Percentiles rank a stretch among this genome's conserved stretches.
Conservation (phyloP, 2,797 vertebrate genomes). For the Sternarchorhynchus goeldii region DNA sequence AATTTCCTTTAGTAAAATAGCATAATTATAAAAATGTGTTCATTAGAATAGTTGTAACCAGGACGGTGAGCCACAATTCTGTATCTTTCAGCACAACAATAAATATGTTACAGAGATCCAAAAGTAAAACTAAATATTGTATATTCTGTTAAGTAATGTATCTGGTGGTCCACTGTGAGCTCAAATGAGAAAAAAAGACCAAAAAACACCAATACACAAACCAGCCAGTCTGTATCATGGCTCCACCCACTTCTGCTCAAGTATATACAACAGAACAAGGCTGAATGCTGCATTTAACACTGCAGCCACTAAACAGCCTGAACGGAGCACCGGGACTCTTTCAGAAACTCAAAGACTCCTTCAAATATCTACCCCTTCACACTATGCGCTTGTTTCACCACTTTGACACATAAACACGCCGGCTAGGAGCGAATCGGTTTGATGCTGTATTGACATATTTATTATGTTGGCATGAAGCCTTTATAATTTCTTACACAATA, state of each 20-base stretch:
- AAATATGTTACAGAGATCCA: not conserved
- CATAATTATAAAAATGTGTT: not conserved
- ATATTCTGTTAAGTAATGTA: not conserved
- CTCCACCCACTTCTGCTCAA: conserved; percentile 34
- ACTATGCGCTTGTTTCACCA: not conserved
- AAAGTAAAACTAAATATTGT: not conserved
- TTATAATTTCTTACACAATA: too few species aligned
- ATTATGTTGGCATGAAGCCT: not conserved
- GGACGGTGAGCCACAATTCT: too few species aligned
- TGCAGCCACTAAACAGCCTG: not conserved
- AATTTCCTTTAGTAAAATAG: not conserved
- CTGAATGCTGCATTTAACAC: not conserved
- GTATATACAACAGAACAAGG: conserved; percentile 1
- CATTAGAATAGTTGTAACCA: not conserved
- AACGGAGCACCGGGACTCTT: not conserved
- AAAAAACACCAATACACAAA: not conserved
- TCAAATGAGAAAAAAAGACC: not conserved
- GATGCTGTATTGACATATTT: not conserved
- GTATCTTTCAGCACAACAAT: too few species aligned
- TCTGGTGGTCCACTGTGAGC: not conserved
- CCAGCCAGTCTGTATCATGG: not conserved
- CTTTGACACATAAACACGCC: not conserved
- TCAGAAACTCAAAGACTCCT: not conserved
- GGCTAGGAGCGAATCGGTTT: not conserved
- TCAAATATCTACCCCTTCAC: not conserved